Evolutionary conservation across 2,888 invertebrate species (phyloP), one percentile per base, ranked within the genome.

Genomic region (Leptarthrus brevirostris): DNA sequence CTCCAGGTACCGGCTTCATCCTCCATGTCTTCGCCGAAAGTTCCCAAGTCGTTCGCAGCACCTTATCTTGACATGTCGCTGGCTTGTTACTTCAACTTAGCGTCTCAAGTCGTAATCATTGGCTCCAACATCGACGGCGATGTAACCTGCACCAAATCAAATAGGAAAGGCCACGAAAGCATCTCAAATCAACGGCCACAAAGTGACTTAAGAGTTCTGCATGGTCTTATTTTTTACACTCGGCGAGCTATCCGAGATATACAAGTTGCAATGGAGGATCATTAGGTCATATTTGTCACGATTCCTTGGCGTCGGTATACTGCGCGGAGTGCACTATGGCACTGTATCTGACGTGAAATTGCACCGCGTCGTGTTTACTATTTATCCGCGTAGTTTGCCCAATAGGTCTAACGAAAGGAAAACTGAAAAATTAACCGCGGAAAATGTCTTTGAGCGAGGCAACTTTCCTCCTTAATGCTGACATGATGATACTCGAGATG

Each of bases 281-380:
- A 72, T 72, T 72, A 72, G 72, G 72, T 72, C 72, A 72, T 72
- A 72, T 72, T 72, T 72, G 72, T 72, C 72, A 72, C 72, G 72
- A 72, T 72, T 72, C 30, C 54, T 56, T 44, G 69, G 69, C 69
- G 69, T 69, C 69, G 52, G 52, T 69, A 44, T 34, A 69, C 20
- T 30, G 69, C 69, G 0, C 24, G 26, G 52, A 69, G 52, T 69
- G 69, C 69, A 69, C 69, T 69, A 52, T 69, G 52, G 69, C 69
- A 69, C 69, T 69, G 30, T 69, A 34, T 22, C 18, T 18, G 49
- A 44, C 52, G 20, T 34, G 69, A 69, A 69, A 69, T 69, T 69
- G 52, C 30, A 30, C 34, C 52, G 69, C 49, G 30, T 69, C 69
- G 69, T 69, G 52, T 69, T 69, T 69, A 69, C 49, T 52, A 49